Evolutionary conservation across 1,140 invertebrate species (phyloP).

Genomic region (Cydia splendana): DNA sequence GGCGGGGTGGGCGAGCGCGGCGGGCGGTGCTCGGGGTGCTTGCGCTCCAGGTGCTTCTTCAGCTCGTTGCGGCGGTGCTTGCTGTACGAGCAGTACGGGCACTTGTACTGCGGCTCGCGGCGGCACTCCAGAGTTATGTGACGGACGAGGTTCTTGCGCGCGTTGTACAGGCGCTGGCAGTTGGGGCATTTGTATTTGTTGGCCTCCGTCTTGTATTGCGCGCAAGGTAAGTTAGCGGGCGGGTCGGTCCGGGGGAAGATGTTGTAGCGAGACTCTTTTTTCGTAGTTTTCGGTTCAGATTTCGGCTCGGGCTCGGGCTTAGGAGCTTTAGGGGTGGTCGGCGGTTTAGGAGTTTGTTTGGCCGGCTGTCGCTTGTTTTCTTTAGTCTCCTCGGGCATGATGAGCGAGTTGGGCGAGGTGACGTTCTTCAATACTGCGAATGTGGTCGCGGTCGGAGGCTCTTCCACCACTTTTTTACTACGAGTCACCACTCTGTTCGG

Average conservation of each 20-base stretch:
- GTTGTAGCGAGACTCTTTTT: slow-evolving; percentile 50
- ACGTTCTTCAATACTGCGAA: slow-evolving; percentile 68
- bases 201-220: slow-evolving; percentile 68
- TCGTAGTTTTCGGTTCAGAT: slow-evolving; percentile 11
- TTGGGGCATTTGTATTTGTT: slow-evolving; percentile 75
- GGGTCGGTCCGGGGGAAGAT: slow-evolving; percentile 52
- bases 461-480: slow-evolving; percentile 67
- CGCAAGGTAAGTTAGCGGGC: slow-evolving; percentile 56
- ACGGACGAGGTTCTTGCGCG: slow-evolving; percentile 82
- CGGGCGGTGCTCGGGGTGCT: slow-evolving; percentile 62
- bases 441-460: slow-evolving; percentile 51
- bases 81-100: slow-evolving; percentile 81
- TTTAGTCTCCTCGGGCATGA: slow-evolving; percentile 50
- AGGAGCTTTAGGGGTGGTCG: slow-evolving; percentile 10
- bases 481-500: slow-evolving; percentile 66
- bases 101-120: slow-evolving; percentile 84
- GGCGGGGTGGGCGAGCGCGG: slow-evolving; percentile 36
- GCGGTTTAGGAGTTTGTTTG: slow-evolving; percentile 21
- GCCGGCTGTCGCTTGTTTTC: slow-evolving; percentile 53
- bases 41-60: slow-evolving; percentile 80
- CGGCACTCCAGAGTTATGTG: slow-evolving; percentile 85
- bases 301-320: slow-evolving; percentile 21
- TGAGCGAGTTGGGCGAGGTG: slow-evolving; percentile 35
- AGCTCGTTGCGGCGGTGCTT: slow-evolving; percentile 80
- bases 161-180: slow-evolving; percentile 81